Evolutionary conservation across 2,113 vertebrate species (phyloP), one percentile per base, ranked within the genome.

Genomic region (Trogon surrucura): DNA sequence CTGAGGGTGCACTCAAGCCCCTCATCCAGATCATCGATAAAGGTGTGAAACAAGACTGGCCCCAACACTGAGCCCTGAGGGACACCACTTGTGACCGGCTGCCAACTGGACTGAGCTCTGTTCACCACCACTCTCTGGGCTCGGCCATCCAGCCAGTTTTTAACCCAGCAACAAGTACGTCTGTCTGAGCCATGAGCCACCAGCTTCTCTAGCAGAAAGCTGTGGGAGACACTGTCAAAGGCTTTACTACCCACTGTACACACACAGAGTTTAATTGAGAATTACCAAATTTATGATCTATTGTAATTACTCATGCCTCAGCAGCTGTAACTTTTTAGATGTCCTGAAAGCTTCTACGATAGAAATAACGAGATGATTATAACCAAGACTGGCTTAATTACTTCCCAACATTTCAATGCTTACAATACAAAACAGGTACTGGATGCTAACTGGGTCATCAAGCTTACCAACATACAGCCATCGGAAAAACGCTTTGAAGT

Each of bases 401-500:
- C 13, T 64, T 74, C 38, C 19, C 2, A 8, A 65, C 26, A 67
- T 45, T 56, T 80, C 29, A 71, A 1, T 9, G 72, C 21, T 87
- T 81, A 50, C 23, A 70, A 45, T 8, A 84, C 20, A 83, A 74
- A 96, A 71, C 32, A 85, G 36, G 75, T 11, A 89, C 11, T 17
- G 19, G 60, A 95, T 44, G 70, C 22, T 95, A 82, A 94, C 44
- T 86, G 4, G 5, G 36, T 26, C 29, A 73, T 61, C 66, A 93
- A 93, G 48, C 99, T 99, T 98, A 99, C 99, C 99, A 53, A 99
- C 99, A 96, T 99, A 99, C 2, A 99, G 97, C 99, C 99, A 99
- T 53, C 99, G 98, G 91, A 99, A 99, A 98, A 99, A 99, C 7
- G 99, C 99, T 96, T 99, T 99, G 97, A 99, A 99, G 98, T 99